Conservation (phyloP, 1,140 invertebrate species). For the Patella vulgata region DNA sequence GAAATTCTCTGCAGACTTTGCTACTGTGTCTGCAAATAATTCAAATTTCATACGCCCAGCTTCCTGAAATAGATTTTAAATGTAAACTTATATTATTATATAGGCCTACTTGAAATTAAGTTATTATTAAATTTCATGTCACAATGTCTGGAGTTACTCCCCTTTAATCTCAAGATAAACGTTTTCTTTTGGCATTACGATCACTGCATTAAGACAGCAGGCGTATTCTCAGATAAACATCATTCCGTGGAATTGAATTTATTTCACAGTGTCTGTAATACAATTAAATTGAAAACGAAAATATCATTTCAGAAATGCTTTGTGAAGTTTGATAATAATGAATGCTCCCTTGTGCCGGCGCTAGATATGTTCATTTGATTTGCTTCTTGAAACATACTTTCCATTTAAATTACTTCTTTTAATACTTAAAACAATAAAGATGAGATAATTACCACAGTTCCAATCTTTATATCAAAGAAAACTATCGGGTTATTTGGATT, state of each 20-base stretch:
- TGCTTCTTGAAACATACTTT: constrained; percentile 54
- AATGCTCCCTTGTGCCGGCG: too few species aligned
- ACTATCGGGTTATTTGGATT: constrained; percentile 96
- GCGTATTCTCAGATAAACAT: background rate
- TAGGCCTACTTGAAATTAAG: background rate
- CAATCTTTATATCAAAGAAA: constrained; percentile 78
- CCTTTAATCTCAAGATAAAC: background rate
- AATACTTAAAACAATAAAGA: background rate
- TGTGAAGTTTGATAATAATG: too few species aligned
- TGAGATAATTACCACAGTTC: constrained; percentile 70
- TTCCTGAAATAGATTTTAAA: constrained; percentile 67
- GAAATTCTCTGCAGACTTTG: constrained; percentile 99
- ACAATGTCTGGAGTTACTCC: background rate
- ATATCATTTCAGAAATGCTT: too few species aligned
- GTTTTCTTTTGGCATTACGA: background rate
- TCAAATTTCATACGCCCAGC: constrained; percentile 97
- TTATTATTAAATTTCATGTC: background rate
- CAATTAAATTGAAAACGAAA: too few species aligned
- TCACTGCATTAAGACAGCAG: background rate
- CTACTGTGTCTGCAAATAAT: constrained; percentile 94
- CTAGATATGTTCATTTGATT: too few species aligned
- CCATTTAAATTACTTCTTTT: too few species aligned
- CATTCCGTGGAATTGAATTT: background rate
- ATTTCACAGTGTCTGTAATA: too few species aligned
- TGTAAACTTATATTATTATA: background rate